phyloP scores from a whole-genome alignment of 2,888 invertebrate genomes.

The Pollenia amentaria region DNA sequence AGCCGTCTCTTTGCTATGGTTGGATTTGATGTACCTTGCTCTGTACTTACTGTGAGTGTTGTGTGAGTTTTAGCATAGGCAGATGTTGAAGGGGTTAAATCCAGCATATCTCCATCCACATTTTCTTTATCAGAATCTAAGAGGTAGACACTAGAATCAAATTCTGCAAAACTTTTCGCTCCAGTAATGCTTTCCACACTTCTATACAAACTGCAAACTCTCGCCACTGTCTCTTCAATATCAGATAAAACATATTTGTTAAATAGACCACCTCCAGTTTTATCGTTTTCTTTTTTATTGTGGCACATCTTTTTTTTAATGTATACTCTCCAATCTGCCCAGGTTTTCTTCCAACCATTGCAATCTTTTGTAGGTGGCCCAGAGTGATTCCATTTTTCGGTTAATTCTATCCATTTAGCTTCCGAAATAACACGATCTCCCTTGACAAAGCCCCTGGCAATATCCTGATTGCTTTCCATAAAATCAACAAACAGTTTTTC shows the following conservation, averaged over 20 bases:
- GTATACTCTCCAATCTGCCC: conserved; percentile 20
- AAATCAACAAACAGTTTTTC: no score
- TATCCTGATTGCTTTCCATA: no score
- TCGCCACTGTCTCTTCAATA: conserved; percentile 26
- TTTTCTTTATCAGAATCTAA: not conserved
- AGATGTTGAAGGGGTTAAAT: not conserved
- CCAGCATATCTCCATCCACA: no score
- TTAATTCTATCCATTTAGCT: no score
- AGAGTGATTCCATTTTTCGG: no score
- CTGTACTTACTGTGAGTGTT: no score
- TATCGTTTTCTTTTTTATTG: not conserved
- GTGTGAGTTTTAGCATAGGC: not conserved
- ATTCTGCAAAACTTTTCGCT: not conserved
- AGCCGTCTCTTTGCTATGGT: not conserved
- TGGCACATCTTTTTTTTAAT: conserved; percentile 19
- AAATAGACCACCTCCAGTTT: conserved; percentile 21
- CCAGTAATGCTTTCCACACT: conserved; percentile 1
- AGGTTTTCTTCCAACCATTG: no score
- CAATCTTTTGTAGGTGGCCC: no score
- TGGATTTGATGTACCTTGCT: no score
- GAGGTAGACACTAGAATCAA: not conserved
- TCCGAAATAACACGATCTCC: no score
- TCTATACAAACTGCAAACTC: no score
- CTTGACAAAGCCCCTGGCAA: no score
- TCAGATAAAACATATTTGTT: conserved; percentile 6